Percentiles rank a stretch among this genome's conserved stretches.
Conservation (phyloP, 2,888 invertebrate species). For the Machimus atricapillus region DNA sequence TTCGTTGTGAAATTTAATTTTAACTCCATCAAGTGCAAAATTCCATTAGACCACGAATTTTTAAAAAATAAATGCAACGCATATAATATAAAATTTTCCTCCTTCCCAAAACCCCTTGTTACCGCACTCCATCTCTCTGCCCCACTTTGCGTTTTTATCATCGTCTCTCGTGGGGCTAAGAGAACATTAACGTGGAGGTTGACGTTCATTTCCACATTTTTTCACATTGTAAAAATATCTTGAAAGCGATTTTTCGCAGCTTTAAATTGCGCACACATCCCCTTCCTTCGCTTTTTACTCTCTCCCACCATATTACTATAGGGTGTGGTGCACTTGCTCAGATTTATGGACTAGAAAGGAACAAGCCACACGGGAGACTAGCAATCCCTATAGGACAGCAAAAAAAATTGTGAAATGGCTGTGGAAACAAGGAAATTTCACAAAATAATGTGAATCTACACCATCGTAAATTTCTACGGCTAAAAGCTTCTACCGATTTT, state of each 20-base stretch:
- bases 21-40: not conserved
- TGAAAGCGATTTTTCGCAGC: not conserved
- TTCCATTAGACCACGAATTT: not conserved
- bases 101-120: too few relatives aligned
- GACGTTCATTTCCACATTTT: not conserved
- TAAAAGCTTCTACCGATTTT: slow-evolving; percentile 14
- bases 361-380: not conserved
- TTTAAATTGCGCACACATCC: not conserved
- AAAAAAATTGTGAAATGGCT: not conserved
- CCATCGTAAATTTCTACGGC: slow-evolving; percentile 7
- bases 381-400: not conserved
- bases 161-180: not conserved
- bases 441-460: not conserved
- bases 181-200: not conserved
- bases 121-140: not conserved
- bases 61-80: not conserved
- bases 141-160: not conserved
- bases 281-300: not conserved
- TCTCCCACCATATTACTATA: not conserved
- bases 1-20: not conserved
- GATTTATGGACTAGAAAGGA: not conserved
- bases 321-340: not conserved
- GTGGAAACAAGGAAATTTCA: not conserved
- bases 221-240: not conserved
- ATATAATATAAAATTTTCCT: not conserved